Evolutionary conservation across 2,888 invertebrate genomes (phyloP).

Genomic region (Chironomus tentans): DNA sequence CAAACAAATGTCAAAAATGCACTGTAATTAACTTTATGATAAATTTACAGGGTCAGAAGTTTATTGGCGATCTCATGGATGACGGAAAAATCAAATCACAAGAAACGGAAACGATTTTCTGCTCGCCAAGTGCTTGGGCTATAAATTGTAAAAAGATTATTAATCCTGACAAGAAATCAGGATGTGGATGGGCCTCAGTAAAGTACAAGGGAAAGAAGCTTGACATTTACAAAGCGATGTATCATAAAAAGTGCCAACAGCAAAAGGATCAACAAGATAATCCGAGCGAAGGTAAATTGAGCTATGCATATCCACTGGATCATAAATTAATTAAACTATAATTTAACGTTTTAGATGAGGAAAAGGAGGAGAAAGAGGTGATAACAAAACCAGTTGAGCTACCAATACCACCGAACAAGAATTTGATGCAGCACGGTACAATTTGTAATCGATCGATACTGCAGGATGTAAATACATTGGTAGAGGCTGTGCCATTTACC

Average conservation of each 20-base stretch:
- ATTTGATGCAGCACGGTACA: conserved; percentile 66
- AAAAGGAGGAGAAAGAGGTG: conserved; percentile 52
- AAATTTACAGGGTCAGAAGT: conserved; percentile 67
- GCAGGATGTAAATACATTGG: conserved; percentile 81
- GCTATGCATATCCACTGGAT: conserved; percentile 28
- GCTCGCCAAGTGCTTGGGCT: conserved; percentile 88
- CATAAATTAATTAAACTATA: no score
- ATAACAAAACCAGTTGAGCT: conserved; percentile 42
- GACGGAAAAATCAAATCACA: conserved; percentile 85
- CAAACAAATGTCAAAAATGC: not conserved
- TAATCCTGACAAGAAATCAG: conserved; percentile 84
- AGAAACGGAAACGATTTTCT: conserved; percentile 78
- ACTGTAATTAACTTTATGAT: not conserved
- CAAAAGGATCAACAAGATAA: conserved; percentile 42
- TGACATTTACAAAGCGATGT: conserved; percentile 79
- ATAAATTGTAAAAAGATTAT: conserved; percentile 85
- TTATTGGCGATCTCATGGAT: conserved; percentile 73
- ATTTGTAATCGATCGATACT: conserved; percentile 65
- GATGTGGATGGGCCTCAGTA: conserved; percentile 89
- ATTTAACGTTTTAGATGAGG: conserved; percentile 42
- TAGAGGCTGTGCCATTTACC: conserved; percentile 82
- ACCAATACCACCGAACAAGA: conserved; percentile 50
- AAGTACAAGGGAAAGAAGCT: conserved; percentile 80
- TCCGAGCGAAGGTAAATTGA: conserved; percentile 31
- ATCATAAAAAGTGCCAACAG: conserved; percentile 60